Evolutionary conservation across 37 sponge, comb jelly and placozoan genomes (phyloP).

Genomic region (Oopsacas minuta): DNA sequence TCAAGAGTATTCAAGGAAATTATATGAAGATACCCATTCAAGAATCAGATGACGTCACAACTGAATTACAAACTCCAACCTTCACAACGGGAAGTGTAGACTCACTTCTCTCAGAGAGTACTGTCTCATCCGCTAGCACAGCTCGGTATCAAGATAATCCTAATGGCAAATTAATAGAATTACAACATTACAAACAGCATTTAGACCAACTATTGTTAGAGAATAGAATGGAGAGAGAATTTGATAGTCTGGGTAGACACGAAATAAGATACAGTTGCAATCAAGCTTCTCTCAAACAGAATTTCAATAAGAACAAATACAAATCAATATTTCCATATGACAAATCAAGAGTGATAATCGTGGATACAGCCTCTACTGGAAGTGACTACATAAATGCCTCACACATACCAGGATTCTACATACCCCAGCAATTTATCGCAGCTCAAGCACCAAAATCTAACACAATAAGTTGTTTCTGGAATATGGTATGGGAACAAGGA

Average conservation of each 20-base stretch:
- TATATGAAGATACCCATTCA: not conserved
- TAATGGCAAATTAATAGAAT: not conserved
- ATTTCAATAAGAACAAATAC: not conserved
- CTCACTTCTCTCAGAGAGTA: not conserved
- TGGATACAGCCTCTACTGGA: not conserved
- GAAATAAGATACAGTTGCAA: not conserved
- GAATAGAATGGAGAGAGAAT: not conserved
- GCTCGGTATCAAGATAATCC: not conserved
- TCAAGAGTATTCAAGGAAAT: not conserved
- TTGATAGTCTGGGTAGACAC: not conserved
- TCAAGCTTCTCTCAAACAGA: not conserved
- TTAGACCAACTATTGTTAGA: not conserved
- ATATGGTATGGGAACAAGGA: not conserved
- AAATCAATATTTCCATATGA: not conserved
- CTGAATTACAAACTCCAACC: not conserved
- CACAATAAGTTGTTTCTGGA: not conserved
- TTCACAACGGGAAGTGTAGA: not conserved
- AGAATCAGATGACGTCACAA: not conserved
- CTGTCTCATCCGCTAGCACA: not conserved
- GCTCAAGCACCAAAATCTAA: slow-evolving; percentile 14
- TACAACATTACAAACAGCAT: not conserved
- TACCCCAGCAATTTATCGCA: not conserved
- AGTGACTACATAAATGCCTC: not conserved
- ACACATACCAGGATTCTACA: not conserved
- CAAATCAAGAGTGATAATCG: not conserved